Conservation (phyloP, 2,797 vertebrate genomes). For the Pseudotriccus pelzelni region DNA sequence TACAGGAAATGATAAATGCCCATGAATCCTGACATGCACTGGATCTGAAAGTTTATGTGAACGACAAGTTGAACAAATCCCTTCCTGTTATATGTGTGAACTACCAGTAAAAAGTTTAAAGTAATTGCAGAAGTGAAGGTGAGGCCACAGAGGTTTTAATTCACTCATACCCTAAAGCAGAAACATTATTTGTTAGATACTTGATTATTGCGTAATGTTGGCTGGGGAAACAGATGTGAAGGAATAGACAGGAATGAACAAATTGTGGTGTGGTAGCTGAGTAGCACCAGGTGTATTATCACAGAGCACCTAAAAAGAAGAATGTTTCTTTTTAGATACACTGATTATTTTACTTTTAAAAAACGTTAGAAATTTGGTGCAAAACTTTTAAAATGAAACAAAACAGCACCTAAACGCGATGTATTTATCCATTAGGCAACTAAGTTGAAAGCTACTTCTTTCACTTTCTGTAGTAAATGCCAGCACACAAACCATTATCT, state of each 20-base stretch:
- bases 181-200: background rate
- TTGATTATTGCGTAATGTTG: background rate
- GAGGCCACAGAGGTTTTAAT: slow-evolving; percentile 40
- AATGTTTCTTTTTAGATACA: background rate
- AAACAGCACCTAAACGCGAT: background rate
- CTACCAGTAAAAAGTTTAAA: background rate
- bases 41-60: background rate
- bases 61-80: background rate
- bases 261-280: background rate
- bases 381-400: background rate
- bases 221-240: background rate
- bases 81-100: background rate
- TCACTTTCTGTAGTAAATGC: background rate
- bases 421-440: background rate
- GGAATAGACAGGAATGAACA: background rate
- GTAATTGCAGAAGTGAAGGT: slow-evolving; percentile 34
- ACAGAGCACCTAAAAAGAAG: background rate
- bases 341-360: background rate
- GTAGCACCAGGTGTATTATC: background rate
- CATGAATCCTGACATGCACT: fast-evolving
- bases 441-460: background rate
- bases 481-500: background rate
- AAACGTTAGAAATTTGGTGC: background rate
- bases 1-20: slow-evolving; percentile 29
- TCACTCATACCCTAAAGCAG: background rate